Conservation (phyloP, 2,797 vertebrate species). For the Xenopus petersii region DNA sequence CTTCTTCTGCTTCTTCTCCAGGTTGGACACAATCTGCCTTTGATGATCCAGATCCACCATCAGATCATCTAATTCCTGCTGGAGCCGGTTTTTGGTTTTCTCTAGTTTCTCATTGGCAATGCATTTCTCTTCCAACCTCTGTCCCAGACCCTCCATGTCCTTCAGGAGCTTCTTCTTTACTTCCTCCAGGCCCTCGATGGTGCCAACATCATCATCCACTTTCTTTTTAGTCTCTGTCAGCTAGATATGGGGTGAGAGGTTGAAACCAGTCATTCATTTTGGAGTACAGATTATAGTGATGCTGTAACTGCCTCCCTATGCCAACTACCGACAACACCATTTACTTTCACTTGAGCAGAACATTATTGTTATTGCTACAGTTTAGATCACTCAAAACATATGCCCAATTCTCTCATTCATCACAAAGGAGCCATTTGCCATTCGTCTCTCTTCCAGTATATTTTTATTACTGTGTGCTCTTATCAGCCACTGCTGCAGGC, state of each 20-base stretch:
- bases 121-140: constrained; percentile 87
- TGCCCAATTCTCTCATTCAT: too few species aligned
- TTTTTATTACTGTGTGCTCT: too few species aligned
- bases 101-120: constrained; percentile 88
- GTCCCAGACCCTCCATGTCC: constrained; percentile 79
- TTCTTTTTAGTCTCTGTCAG: constrained; percentile 90
- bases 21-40: constrained; percentile 86
- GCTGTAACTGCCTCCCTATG: too few species aligned
- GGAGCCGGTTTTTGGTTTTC: constrained; percentile 89
- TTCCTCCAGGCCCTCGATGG: constrained; percentile 91
- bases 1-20: constrained; percentile 97
- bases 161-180: constrained; percentile 87
- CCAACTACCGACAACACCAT: too few species aligned
- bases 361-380: too few species aligned
- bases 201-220: constrained; percentile 88
- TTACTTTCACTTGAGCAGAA: too few species aligned
- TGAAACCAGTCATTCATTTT: too few species aligned
- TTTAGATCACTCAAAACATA: too few species aligned
- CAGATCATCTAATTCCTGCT: constrained; percentile 91
- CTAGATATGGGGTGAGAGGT: constrained; percentile 58
- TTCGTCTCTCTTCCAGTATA: too few species aligned
- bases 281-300: too few species aligned
- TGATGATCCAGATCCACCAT: constrained; percentile 90
- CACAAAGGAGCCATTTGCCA: too few species aligned
- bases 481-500: too few species aligned